Conservation (phyloP, 2,797 vertebrate species). For the Catostomus latipinnis region DNA sequence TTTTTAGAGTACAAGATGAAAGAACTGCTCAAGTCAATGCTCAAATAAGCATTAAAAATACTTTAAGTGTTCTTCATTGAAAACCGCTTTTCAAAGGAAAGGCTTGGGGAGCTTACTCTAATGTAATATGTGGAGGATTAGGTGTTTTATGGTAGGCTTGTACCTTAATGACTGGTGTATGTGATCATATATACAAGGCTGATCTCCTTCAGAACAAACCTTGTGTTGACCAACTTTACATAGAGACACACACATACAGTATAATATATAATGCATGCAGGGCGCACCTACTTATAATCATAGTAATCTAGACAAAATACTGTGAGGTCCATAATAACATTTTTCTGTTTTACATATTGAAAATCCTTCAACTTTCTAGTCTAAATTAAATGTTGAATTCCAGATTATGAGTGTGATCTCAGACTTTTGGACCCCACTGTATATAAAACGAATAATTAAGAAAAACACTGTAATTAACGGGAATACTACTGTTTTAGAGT, state of each 20-base stretch:
- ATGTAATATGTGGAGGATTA: conserved; percentile 47
- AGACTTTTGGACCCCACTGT: too few species aligned
- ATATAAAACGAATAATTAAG: too few species aligned
- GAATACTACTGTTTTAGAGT: too few species aligned
- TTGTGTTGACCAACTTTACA: conserved; percentile 21
- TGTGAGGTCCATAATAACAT: not conserved
- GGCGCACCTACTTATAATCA: too few species aligned
- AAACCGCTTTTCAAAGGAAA: conserved; percentile 53
- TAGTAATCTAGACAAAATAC: too few species aligned
- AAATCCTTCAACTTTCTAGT: too few species aligned
- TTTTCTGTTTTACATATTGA: not conserved
- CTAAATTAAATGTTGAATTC: too few species aligned
- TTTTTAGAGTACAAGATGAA: conserved; percentile 41
- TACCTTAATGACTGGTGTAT: conserved; percentile 44
- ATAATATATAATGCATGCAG: conserved; percentile 8
- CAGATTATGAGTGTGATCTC: too few species aligned
- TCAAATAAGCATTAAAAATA: conserved; percentile 47
- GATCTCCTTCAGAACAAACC: conserved; percentile 25
- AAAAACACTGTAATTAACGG: too few species aligned
- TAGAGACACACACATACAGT: not conserved
- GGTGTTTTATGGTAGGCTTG: conserved; percentile 42
- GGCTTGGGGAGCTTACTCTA: conserved; percentile 10
- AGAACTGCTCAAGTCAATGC: conserved; percentile 30
- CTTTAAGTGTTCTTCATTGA: conserved; percentile 36
- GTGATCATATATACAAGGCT: conserved; percentile 18